A percentile compares a stretch with the other conserved stretches of the same genome.
phyloP scores from a whole-genome alignment of 1,140 invertebrate genomes.

The Drosophila sucinea region DNA sequence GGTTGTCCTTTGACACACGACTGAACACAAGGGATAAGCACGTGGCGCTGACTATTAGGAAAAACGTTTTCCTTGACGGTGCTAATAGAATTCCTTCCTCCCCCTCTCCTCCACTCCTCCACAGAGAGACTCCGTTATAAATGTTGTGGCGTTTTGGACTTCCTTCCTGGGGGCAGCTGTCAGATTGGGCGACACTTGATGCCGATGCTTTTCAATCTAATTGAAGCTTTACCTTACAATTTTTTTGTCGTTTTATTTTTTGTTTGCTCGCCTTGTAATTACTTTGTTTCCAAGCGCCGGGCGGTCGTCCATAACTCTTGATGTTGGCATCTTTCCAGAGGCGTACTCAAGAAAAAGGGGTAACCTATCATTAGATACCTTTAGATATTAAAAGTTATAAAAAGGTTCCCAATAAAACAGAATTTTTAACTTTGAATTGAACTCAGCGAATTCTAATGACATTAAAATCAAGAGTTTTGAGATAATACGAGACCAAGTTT shows the following conservation, averaged over 20 bases:
- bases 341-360: background rate
- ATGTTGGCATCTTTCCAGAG: conserved; percentile 42
- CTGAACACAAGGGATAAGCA: conserved; percentile 56
- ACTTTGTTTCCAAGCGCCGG: conserved; percentile 72
- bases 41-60: conserved; percentile 72
- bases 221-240: conserved; percentile 35
- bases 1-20: conserved; percentile 75
- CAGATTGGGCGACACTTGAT: conserved; percentile 50
- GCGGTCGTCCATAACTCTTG: conserved; percentile 47
- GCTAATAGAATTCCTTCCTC: conserved; percentile 67
- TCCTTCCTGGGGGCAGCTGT: conserved; percentile 46
- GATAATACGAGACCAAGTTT: too few relatives aligned
- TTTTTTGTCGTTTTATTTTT: conserved; percentile 5
- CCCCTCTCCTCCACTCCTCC: background rate
- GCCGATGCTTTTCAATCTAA: conserved; percentile 29
- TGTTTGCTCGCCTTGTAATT: conserved; percentile 58
- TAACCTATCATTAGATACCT: background rate
- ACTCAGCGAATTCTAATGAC: too few relatives aligned
- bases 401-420: too few relatives aligned
- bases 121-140: conserved; percentile 6
- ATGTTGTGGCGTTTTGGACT: conserved; percentile 55
- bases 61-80: conserved; percentile 70
- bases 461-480: too few relatives aligned
- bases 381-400: too few relatives aligned
- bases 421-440: too few relatives aligned